Evolutionary conservation across 2,888 invertebrate species (phyloP), one percentile per base, ranked within the genome.

Genomic region (Heliconius sara): DNA sequence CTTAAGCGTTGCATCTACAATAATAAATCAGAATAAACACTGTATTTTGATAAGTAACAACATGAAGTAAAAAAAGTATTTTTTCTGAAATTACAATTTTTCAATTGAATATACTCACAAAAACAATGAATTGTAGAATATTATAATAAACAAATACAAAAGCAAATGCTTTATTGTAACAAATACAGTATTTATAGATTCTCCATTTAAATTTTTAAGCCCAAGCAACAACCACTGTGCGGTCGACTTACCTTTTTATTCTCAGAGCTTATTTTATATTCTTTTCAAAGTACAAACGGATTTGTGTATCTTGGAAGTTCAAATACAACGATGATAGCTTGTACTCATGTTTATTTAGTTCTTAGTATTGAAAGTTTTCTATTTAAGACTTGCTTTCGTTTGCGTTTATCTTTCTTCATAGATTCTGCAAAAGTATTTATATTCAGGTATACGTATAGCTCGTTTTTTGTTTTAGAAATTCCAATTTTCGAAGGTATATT

Each of bases 281-380:
- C 88, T 85, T 87, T 87, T 86, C 85, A 85, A 85, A 86, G 86
- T 83, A 85, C 84, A 89, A 89, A 89, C 90, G 85, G 89, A 90
- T 91, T 90, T 91, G 87, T 87, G 86, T 86, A 82, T 82, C 80
- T 80, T 82, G 75, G 75, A 82, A 79, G 79, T 80, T 82, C 79
- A 80, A 79, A 79, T 80, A 77, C 76, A 79, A 65, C 75, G 82
- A 74, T 77, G 80, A 80, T 80, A 77, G 80, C 80, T 77, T 77
- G 77, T 70, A 60, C 76, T 72, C 57, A 57, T 72, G 70, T 81
- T 77, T 79, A 70, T 57, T 81, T 77, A 79, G 79, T 30, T 73
- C 73, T 79, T 81, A 73, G 47, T 75, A 75, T 68, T 77, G 52
- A 74, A 68, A 70, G 47, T 60, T 68, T 76, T 76, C 72, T 70